These are phyloP conservation scores for Bombus confusus DNA, from an alignment of 1,140 invertebrate species.

Conservation along the genomic window DNA sequence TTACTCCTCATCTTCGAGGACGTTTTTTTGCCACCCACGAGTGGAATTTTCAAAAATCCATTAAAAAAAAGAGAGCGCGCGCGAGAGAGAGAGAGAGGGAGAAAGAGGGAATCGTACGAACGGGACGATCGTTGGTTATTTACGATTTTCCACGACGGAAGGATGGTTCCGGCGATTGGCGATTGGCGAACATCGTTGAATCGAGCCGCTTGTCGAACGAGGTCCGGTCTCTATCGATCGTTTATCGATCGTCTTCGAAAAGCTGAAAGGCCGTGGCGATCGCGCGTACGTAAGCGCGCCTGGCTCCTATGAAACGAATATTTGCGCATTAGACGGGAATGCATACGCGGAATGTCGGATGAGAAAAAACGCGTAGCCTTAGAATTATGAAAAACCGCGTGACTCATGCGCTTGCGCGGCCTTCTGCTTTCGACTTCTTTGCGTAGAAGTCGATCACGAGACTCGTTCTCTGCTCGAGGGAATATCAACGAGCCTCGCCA, in stretches of 20 bases:
- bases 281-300: no score
- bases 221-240: no score
- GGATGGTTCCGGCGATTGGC: no score
- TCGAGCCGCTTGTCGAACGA: not conserved
- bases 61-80: not conserved
- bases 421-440: conserved; percentile 42
- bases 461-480: not conserved
- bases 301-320: not conserved
- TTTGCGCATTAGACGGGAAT: conserved; percentile 17
- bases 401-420: conserved; percentile 17
- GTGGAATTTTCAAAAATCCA: not conserved
- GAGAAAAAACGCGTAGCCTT: conserved; percentile 33
- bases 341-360: conserved; percentile 18
- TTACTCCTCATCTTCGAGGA: not conserved
- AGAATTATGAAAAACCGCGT: conserved; percentile 42
- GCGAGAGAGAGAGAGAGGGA: not conserved
- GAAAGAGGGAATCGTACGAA: not conserved
- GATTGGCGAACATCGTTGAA: no score
- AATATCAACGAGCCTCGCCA: not conserved
- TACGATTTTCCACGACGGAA: no score
- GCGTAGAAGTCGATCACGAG: conserved; percentile 14
- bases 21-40: not conserved
- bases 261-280: not conserved
- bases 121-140: no score
- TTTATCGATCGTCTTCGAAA: not conserved